Percentiles rank a stretch among this genome's conserved stretches.
phyloP scores from a whole-genome alignment of 2,888 invertebrate species.

The Sphaeridia pumilis region DNA sequence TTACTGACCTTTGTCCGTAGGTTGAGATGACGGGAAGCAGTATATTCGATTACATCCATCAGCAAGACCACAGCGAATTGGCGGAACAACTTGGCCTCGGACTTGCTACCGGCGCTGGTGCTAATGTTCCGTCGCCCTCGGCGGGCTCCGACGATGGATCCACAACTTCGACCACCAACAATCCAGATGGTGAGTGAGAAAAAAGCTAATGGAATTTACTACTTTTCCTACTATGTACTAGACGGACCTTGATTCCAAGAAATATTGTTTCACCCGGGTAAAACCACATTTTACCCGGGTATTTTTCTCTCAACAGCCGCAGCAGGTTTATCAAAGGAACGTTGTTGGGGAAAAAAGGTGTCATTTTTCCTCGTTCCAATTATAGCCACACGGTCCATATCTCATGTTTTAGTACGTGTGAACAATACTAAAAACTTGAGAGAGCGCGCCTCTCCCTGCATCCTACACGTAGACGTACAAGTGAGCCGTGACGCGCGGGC shows the following conservation, averaged over 20 bases:
- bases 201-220: no score
- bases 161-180: conserved; percentile 57
- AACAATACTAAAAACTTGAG: conserved; percentile 36
- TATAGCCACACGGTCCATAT: conserved; percentile 36
- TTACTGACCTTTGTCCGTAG: no score
- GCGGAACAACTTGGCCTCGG: conserved; percentile 89
- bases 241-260: no score
- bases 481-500: no score
- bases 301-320: no score
- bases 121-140: conserved; percentile 64
- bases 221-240: no score
- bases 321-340: no score
- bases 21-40: conserved; percentile 99
- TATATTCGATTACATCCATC: conserved; percentile 93
- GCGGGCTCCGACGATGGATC: conserved; percentile 71
- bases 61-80: conserved; percentile 82
- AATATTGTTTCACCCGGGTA: no score
- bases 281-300: no score
- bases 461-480: not conserved
- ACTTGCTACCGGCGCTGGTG: conserved; percentile 49
- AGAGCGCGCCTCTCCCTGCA: no score
- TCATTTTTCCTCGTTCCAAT: conserved; percentile 37
- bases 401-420: conserved; percentile 37
- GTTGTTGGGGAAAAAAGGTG: no score
- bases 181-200: conserved; percentile 81